These are phyloP conservation scores for Limnephilus auricula DNA, from an alignment of 2,888 invertebrate species.

Conservation along the genomic window DNA sequence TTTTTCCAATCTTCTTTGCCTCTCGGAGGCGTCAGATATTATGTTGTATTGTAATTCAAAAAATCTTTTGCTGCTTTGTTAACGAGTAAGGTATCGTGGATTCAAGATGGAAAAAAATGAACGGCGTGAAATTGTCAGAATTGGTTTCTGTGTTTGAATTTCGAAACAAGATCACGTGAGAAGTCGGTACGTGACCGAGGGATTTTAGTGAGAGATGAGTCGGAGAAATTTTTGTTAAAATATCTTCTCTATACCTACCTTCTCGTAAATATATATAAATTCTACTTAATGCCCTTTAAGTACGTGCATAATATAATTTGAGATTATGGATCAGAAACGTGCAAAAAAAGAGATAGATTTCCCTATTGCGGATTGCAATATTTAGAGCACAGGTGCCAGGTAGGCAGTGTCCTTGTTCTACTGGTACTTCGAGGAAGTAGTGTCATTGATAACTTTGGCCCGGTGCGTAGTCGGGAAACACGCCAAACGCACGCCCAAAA, in stretches of 20 bases:
- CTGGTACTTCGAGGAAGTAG: too few relatives aligned
- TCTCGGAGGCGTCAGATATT: not conserved
- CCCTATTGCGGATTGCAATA: too few relatives aligned
- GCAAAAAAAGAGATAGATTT: too few relatives aligned
- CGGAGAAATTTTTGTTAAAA: not conserved
- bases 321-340: too few relatives aligned
- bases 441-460: too few relatives aligned
- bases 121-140: conserved; percentile 2
- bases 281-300: not conserved
- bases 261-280: not conserved
- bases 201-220: not conserved
- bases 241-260: not conserved
- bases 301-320: not conserved
- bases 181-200: not conserved
- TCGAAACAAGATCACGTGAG: conserved; percentile 2
- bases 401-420: too few relatives aligned
- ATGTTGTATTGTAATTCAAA: not conserved
- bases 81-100: not conserved
- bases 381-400: too few relatives aligned
- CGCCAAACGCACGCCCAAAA: too few relatives aligned
- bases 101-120: not conserved
- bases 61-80: not conserved
- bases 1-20: not conserved
- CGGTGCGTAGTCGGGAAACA: too few relatives aligned
- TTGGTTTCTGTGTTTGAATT: conserved; percentile 2